A percentile compares a stretch with the other conserved stretches of the same genome.
Evolutionary conservation across 2,888 invertebrate genomes (phyloP).

Genomic region (Drosophila mayaguana): DNA sequence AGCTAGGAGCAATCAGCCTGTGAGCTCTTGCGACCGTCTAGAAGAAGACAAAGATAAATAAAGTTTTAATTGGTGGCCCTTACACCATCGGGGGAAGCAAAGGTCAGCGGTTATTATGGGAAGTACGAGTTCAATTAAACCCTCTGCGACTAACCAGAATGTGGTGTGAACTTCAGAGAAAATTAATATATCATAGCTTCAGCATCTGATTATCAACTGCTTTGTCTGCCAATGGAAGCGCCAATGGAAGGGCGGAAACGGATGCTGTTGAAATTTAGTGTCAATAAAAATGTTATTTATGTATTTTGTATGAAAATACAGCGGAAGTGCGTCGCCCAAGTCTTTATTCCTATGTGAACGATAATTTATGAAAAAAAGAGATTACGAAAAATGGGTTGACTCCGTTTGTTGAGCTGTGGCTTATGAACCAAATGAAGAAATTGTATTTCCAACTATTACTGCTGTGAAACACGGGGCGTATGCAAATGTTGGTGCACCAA

Average conservation of each 20-base stretch:
- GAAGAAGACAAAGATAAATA: slow-evolving; percentile 51
- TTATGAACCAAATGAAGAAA: neutral
- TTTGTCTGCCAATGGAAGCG: neutral
- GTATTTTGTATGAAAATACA: neutral
- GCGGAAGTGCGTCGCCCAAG: neutral
- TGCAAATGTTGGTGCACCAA: too few relatives aligned
- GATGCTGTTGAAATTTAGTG: slow-evolving; percentile 23
- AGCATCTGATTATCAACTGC: slow-evolving; percentile 28
- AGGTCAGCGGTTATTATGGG: slow-evolving; percentile 24
- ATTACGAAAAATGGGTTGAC: neutral
- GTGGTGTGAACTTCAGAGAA: slow-evolving; percentile 9
- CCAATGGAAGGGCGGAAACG: slow-evolving; percentile 27
- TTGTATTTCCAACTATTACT: neutral
- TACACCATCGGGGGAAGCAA: neutral
- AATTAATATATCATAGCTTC: slow-evolving; percentile 3
- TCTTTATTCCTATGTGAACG: neutral
- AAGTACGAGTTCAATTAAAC: slow-evolving; percentile 52
- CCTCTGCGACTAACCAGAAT: slow-evolving; percentile 17
- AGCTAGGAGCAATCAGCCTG: slow-evolving; percentile 40
- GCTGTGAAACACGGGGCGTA: too few relatives aligned
- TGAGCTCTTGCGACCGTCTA: slow-evolving; percentile 2
- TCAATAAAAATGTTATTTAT: slow-evolving; percentile 9
- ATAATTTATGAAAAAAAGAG: neutral
- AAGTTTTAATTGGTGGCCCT: slow-evolving; percentile 72
- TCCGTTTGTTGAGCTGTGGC: neutral